phyloP scores from a whole-genome alignment of 64 coral and sea anemone species.

The Porites australiensis region DNA sequence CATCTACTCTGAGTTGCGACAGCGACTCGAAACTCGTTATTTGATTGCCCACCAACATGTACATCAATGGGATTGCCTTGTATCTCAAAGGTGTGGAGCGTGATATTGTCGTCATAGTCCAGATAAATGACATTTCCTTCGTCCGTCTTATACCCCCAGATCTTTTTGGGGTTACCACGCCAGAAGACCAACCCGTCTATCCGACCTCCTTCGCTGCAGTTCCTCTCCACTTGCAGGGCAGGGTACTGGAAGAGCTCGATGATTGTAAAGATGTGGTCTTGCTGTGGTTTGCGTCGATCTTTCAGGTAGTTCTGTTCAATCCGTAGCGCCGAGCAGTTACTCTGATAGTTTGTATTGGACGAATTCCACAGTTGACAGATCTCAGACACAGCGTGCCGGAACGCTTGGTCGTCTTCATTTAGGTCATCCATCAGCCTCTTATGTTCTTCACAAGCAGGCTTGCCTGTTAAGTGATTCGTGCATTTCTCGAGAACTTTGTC shows the following conservation, averaged over 20 bases:
- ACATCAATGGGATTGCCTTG: background rate
- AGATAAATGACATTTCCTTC: background rate
- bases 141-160: background rate
- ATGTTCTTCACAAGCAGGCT: background rate
- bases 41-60: background rate
- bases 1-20: background rate
- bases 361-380: background rate
- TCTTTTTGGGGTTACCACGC: background rate
- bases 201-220: background rate
- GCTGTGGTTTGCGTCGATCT: background rate
- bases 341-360: background rate
- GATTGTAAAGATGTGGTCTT: background rate
- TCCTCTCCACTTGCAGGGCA: background rate
- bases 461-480: no score
- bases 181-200: background rate
- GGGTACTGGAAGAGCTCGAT: background rate
- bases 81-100: background rate
- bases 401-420: background rate
- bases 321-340: background rate
- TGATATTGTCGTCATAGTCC: background rate
- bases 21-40: background rate
- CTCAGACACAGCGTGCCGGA: background rate
- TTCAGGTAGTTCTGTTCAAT: background rate
- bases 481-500: background rate
- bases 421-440: background rate